Evolutionary conservation across 2,888 invertebrate species (phyloP).

Genomic region (Oeneis ivallda): DNA sequence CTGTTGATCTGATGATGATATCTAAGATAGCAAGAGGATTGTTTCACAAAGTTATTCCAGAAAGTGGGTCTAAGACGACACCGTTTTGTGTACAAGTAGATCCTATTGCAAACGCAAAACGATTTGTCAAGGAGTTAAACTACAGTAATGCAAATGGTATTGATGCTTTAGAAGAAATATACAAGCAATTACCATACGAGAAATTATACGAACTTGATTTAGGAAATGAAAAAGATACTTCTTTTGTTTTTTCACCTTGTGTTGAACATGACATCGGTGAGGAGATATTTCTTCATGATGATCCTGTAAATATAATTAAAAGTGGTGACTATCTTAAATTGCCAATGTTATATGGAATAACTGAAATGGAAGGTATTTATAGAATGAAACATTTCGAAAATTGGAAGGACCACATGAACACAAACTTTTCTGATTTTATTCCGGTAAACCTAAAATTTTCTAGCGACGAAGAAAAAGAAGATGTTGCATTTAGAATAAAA

Average conservation of each 20-base stretch:
- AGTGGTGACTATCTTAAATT: constrained; percentile 48
- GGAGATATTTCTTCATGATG: constrained; percentile 49
- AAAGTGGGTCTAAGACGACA: constrained; percentile 53
- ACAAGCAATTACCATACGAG: constrained; percentile 6
- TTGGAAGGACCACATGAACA: constrained; percentile 54
- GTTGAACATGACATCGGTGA: constrained; percentile 47
- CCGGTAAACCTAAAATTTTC: constrained; percentile 54
- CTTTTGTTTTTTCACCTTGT: constrained; percentile 46
- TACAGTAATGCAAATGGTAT: constrained; percentile 35
- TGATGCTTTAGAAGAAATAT: constrained; percentile 12
- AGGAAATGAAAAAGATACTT: constrained; percentile 34
- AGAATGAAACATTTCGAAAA: constrained; percentile 42
- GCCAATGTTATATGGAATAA: constrained; percentile 53
- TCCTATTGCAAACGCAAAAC: constrained; percentile 54
- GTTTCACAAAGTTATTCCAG: constrained; percentile 58
- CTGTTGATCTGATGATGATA: constrained; percentile 56
- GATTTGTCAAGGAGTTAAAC: constrained; percentile 47
- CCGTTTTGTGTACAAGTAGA: constrained; percentile 50
- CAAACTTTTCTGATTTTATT: constrained; percentile 54
- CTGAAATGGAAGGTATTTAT: constrained; percentile 52
- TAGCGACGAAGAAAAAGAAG: constrained; percentile 46
- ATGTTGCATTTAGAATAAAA: constrained; percentile 48
- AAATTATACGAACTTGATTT: constrained; percentile 6
- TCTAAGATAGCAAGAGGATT: constrained; percentile 53
- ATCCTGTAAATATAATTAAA: constrained; percentile 51